Evolutionary conservation across 1,140 invertebrate species (phyloP), one percentile per base, ranked within the genome.

Genomic region (Acromyrmex heyeri): DNA sequence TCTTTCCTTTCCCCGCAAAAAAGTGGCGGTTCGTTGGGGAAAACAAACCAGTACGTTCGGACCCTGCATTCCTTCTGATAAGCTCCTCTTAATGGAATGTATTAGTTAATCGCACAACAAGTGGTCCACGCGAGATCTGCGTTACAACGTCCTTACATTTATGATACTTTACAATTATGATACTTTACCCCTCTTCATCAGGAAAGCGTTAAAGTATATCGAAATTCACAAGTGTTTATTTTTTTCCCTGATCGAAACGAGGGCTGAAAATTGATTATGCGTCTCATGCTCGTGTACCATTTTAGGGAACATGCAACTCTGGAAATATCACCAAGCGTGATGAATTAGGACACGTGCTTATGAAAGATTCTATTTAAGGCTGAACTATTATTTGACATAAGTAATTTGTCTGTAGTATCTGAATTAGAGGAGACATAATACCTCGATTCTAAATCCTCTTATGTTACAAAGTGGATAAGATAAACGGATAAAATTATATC

Each of bases 101-200:
- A 73, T 73, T 83, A 62, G 18, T 83, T 73, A 50, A 73, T 83
- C 69, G 69, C 57, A 83, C 77, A 83, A 83, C 62, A 83, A 83
- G 55, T 75, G 79, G 57, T 75, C 67, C 79, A 83, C 79, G 69
- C 53, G 38, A 83, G n/a, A 83, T 73, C 38, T 61, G 24, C 30
- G 69, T 83, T 53, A 53, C 44, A 5, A 48, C n/a, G 57, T 30
- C 14, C 38, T 38, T 44, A 59, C 38, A 21, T 59, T 62, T 72
- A 21, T 1, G 24, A 65, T 64, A 21, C 48, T 77, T 48, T 48
- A 21, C 75, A 59, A 48, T 77, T 64, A 24, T 24, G 24, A 24
- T 24, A 24, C 24, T 24, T 24, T 24, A 78, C 59, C n/a, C 18
- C 1, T 30, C 18, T 50, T 78, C 18, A 14, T 50, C 34, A 44